Conservation (phyloP, 2,888 invertebrate genomes). For the Pammene aurita region DNA sequence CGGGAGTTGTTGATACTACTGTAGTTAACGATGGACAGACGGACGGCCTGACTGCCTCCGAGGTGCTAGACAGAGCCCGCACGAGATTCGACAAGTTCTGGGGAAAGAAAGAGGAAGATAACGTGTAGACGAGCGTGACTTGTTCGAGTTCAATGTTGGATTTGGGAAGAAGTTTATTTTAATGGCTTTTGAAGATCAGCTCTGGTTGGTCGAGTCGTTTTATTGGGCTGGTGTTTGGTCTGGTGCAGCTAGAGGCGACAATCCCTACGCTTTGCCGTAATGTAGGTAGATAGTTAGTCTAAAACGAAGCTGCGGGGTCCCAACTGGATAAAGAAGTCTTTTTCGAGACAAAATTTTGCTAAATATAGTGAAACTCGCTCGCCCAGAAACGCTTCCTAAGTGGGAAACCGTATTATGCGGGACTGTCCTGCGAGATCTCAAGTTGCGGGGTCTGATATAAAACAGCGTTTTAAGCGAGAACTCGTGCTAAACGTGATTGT, state of each 20-base stretch:
- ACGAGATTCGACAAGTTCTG: slow-evolving; percentile 93
- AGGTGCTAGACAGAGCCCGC: slow-evolving; percentile 91
- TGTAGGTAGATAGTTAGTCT: too few relatives aligned
- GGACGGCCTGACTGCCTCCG: slow-evolving; percentile 85
- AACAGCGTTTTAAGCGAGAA: too few relatives aligned
- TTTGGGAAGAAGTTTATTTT: slow-evolving; percentile 26
- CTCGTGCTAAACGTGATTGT: too few relatives aligned
- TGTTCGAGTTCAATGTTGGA: slow-evolving; percentile 40
- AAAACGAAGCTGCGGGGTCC: too few relatives aligned
- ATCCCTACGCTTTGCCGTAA: not conserved
- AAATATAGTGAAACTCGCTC: too few relatives aligned
- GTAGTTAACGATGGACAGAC: slow-evolving; percentile 73
- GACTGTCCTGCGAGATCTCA: too few relatives aligned
- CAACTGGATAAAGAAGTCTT: too few relatives aligned
- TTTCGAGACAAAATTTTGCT: not conserved
- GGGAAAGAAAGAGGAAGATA: slow-evolving; percentile 87
- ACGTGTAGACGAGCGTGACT: slow-evolving; percentile 64
- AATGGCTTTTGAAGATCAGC: slow-evolving; percentile 1
- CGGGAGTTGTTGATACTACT: slow-evolving; percentile 82
- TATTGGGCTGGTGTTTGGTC: not conserved
- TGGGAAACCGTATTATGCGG: too few relatives aligned
- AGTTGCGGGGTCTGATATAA: too few relatives aligned
- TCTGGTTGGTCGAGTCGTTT: not conserved
- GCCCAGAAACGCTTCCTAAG: too few relatives aligned
- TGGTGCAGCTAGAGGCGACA: not conserved